phyloP scores from a whole-genome alignment of 2,797 vertebrate species.

The Gallirallus australis region DNA sequence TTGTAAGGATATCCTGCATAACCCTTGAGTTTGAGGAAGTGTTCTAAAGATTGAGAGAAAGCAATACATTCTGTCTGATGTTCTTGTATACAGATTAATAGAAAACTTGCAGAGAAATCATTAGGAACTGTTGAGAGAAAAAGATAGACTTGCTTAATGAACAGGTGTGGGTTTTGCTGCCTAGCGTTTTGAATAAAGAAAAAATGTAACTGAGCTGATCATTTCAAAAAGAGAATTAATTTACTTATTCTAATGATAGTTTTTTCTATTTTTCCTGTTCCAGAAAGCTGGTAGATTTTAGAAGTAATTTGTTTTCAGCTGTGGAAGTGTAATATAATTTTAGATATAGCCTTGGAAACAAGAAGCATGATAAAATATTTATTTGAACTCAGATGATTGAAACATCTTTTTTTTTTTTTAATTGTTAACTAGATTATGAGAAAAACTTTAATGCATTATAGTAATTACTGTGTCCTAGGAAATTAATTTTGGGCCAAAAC shows the following conservation, averaged over 20 bases:
- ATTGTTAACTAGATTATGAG: neutral
- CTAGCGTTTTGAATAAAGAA: neutral
- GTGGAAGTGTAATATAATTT: slow-evolving; percentile 10
- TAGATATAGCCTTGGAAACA: neutral
- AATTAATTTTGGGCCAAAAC: neutral
- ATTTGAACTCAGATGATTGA: slow-evolving; percentile 1
- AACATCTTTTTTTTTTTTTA: neutral
- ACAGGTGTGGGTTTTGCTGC: neutral
- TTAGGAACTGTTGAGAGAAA: neutral
- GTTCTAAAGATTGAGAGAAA: neutral
- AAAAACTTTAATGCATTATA: neutral
- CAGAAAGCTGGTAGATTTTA: slow-evolving; percentile 4
- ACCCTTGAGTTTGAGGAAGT: neutral
- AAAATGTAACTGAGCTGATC: neutral
- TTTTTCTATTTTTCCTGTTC: neutral
- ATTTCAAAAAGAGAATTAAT: neutral
- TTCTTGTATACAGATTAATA: neutral
- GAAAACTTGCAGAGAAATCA: neutral
- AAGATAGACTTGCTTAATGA: neutral
- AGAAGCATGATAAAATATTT: slow-evolving; percentile 18
- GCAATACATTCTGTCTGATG: neutral
- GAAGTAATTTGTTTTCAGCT: neutral
- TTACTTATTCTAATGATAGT: neutral
- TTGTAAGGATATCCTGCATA: neutral
- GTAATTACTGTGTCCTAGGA: neutral